A percentile compares a stretch with the other conserved stretches of the same genome.
These are phyloP conservation scores for Ennomos fuscantarius DNA, from an alignment of 2,888 invertebrate species.

Conservation along the genomic window DNA sequence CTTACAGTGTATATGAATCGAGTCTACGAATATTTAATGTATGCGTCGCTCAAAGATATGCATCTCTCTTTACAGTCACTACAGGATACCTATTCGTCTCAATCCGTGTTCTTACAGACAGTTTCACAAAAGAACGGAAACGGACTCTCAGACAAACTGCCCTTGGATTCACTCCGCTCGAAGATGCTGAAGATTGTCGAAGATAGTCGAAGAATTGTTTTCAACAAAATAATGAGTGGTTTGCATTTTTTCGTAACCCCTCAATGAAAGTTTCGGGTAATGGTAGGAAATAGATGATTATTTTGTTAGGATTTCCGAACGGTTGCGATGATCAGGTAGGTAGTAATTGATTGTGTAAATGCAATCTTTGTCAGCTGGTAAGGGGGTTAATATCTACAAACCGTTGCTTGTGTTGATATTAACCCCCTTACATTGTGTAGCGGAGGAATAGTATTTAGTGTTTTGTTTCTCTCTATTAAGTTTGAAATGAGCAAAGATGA, in stretches of 20 bases:
- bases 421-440: too few species aligned
- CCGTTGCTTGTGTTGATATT: too few species aligned
- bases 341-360: conserved; percentile 43
- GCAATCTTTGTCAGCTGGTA: conserved; percentile 16
- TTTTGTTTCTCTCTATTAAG: too few species aligned
- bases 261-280: conserved; percentile 57
- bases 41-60: background rate
- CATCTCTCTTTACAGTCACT: background rate
- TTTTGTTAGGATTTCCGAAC: conserved; percentile 74
- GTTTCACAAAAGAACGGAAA: conserved; percentile 68
- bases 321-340: conserved; percentile 74
- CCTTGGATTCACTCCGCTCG: conserved; percentile 48
- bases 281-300: conserved; percentile 78
- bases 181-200: conserved; percentile 11
- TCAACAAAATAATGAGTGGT: conserved; percentile 71
- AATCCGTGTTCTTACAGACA: conserved; percentile 29
- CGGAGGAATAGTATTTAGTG: too few species aligned
- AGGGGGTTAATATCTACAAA: background rate
- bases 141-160: conserved; percentile 66
- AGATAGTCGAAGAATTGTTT: conserved; percentile 47
- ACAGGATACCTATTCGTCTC: conserved; percentile 20
- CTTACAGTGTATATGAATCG: too few species aligned
- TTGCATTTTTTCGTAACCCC: conserved; percentile 58
- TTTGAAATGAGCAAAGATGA: too few species aligned
- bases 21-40: background rate